Percentiles rank a stretch among this genome's conserved stretches.
These are phyloP conservation scores for Thaleichthys pacificus DNA, from an alignment of 2,797 vertebrate genomes.

Conservation along the genomic window DNA sequence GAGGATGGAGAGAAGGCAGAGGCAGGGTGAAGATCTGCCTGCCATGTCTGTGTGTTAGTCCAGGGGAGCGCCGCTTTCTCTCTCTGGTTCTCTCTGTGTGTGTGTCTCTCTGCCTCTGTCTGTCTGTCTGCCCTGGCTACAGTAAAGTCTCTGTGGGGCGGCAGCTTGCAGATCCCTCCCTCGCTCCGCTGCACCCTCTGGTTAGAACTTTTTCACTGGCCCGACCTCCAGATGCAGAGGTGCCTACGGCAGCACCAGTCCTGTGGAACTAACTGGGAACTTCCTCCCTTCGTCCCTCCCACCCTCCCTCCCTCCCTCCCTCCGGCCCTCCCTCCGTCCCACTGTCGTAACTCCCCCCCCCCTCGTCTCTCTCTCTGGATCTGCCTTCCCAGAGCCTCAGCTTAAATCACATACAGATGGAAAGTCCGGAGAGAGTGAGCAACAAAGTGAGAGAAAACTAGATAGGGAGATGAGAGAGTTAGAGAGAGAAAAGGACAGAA, in stretches of 20 bases:
- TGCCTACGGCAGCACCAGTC: constrained; percentile 48
- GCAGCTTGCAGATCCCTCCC: constrained; percentile 49
- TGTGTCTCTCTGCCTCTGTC: constrained; percentile 19
- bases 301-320: constrained; percentile 2
- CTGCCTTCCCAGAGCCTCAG: constrained; percentile 72
- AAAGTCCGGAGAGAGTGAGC: constrained; percentile 58
- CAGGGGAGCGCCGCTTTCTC: constrained; percentile 33
- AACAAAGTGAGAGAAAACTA: constrained; percentile 20
- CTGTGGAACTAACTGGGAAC: constrained; percentile 68
- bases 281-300: constrained; percentile 48
- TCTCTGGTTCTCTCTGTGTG: constrained; percentile 15
- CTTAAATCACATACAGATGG: constrained; percentile 83
- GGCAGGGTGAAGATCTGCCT: constrained; percentile 50
- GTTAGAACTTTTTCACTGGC: constrained; percentile 60
- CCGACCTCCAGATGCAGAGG: constrained; percentile 75
- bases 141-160: constrained; percentile 59
- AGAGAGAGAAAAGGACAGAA: constrained; percentile 24
- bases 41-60: constrained; percentile 68
- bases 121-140: constrained; percentile 37
- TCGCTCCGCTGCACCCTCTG: constrained; percentile 51
- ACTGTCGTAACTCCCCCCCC: constrained; percentile 10
- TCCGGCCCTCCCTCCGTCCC: constrained; percentile 35
- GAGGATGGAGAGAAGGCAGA: constrained; percentile 66
- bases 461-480: constrained; percentile 27
- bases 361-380: constrained; percentile 32